Evolutionary conservation across 2,888 invertebrate genomes (phyloP).

Genomic region (Balanococcus diminutus): DNA sequence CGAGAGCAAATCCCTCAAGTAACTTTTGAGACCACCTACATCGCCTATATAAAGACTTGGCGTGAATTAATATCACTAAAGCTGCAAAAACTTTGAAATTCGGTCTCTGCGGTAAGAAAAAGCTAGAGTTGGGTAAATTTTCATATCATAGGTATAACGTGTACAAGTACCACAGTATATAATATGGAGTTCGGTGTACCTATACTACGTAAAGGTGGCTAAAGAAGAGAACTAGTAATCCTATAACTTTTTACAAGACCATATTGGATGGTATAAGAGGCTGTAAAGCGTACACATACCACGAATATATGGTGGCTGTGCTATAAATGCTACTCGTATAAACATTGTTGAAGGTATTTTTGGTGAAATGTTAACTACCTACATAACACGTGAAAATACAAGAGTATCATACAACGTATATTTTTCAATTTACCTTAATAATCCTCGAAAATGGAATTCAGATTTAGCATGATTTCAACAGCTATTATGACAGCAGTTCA

Average conservation of each 20-base stretch:
- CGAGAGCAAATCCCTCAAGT: too few relatives aligned
- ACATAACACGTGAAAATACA: background rate
- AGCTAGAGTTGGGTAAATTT: background rate
- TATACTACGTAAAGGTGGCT: background rate
- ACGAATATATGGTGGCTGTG: background rate
- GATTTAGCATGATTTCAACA: background rate
- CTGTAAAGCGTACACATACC: background rate
- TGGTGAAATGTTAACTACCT: background rate
- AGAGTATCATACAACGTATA: background rate
- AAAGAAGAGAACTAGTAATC: background rate
- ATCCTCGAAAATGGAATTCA: background rate
- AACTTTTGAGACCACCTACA: too few relatives aligned
- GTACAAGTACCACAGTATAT: background rate
- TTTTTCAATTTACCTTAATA: constrained; percentile 1
- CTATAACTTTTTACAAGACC: background rate
- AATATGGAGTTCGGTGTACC: background rate
- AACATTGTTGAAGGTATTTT: background rate
- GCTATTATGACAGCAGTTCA: background rate
- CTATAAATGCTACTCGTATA: background rate
- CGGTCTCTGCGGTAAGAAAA: too few relatives aligned
- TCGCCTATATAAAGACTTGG: too few relatives aligned
- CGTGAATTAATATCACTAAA: background rate
- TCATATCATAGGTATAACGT: background rate
- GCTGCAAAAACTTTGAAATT: background rate
- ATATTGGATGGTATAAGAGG: background rate